These are phyloP conservation scores for Cynocephalus volans DNA, from an alignment of 2,113 vertebrate species.

Conservation along the genomic window DNA sequence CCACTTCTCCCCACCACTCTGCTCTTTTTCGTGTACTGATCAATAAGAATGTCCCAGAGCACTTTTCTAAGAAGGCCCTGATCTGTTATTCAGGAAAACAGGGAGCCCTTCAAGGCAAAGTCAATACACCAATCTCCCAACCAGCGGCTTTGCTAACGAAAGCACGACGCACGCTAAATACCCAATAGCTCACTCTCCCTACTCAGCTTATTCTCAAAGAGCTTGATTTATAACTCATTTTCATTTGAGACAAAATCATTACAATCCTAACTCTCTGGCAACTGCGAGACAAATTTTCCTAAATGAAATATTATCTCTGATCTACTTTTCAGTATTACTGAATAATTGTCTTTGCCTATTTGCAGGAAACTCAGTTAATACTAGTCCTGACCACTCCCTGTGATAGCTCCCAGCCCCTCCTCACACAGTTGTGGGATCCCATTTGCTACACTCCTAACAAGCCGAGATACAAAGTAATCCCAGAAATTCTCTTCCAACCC, in stretches of 20 bases:
- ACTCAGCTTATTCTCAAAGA: neutral
- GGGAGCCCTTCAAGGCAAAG: neutral
- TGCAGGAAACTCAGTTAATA: neutral
- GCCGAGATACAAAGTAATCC: neutral
- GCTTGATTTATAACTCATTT: constrained; percentile 22
- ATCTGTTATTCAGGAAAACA: constrained; percentile 58
- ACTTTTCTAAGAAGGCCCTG: constrained; percentile 50
- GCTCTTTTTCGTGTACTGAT: constrained; percentile 40
- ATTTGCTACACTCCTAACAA: neutral
- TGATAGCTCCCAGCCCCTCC: fast-evolving
- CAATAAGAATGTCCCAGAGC: neutral
- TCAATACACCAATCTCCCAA: neutral
- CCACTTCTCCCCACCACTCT: neutral
- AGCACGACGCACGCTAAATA: neutral
- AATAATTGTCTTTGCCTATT: neutral
- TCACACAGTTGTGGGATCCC: neutral
- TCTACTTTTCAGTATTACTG: constrained; percentile 8
- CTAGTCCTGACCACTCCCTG: neutral
- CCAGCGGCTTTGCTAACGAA: neutral
- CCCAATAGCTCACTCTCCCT: neutral
- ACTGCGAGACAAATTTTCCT: neutral
- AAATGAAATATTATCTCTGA: constrained; percentile 49
- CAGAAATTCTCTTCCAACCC: neutral
- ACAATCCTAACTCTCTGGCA: neutral
- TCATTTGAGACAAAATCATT: constrained; percentile 45